Evolutionary conservation across 64 coral and sea anemone genomes (phyloP), one percentile per base, ranked within the genome.

Genomic region (Astreopora myriophthalma): DNA sequence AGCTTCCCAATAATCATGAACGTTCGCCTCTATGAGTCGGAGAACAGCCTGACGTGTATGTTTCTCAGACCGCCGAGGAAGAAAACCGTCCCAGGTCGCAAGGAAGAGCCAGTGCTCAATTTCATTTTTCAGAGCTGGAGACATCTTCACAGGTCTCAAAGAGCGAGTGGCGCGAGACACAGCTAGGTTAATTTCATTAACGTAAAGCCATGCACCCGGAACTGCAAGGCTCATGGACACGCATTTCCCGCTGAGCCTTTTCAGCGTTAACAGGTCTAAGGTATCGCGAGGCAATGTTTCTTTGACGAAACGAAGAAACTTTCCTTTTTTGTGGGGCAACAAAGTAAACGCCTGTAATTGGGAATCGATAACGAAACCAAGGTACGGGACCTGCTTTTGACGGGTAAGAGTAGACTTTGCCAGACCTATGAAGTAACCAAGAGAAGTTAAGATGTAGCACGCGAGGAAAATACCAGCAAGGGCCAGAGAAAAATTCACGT

Each of bases 41-140:
- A 70, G 66, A 70, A 70, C 6, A 70, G n/a, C 22, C 28, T 0
- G n/a, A 70, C 22, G 17, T 70, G 66, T 26, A 49, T 63, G 57
- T 26, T 60, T 49, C 16, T 83, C 79, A 26, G 79, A 83, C n/a
- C 57, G 79, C 79, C 79, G 62, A 29, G 79, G 79, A 34, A 83
- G 79, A 25, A 55, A 83, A 6, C 76, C 46, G 35, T 42, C 14
- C 79, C 79, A 63, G 31, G 79, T 25, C 26, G 61, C 79, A 12
- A 83, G 26, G 17, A 83, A 83, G 40, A 83, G 79, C 79, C 79
- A 83, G 3, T 83, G 79, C 19, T 83, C 38, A 12, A 83, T 26
- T 49, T 83, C 79, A 3, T 83, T 25, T 36, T 14, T 35, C 11
- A 76, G 31, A 34, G 74, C 16, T 24, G 30, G 0, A n/a, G 74